phyloP scores from a whole-genome alignment of 2,113 vertebrate species.

The Australoheros scitulus region DNA sequence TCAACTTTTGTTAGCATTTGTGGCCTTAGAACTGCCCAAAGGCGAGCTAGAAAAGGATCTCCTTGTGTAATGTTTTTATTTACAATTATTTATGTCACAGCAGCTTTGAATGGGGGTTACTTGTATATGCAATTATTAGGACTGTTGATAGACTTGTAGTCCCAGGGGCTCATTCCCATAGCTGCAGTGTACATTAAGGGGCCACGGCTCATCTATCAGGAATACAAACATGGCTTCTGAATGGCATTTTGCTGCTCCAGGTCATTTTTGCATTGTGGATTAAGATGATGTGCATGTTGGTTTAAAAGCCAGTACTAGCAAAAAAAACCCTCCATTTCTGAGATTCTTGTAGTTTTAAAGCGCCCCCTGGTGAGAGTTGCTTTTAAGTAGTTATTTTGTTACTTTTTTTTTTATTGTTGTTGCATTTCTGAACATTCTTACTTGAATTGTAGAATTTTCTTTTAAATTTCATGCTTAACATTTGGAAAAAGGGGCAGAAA shows the following conservation, averaged over 20 bases:
- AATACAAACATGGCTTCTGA: constrained; percentile 30
- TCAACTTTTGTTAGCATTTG: constrained; percentile 55
- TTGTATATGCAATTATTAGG: constrained; percentile 59
- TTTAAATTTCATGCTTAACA: constrained; percentile 41
- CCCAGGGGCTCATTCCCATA: background rate
- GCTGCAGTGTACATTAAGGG: background rate
- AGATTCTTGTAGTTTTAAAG: constrained; percentile 11
- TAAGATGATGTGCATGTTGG: background rate
- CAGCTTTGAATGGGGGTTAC: constrained; percentile 41
- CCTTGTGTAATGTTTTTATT: constrained; percentile 40
- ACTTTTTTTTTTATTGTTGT: constrained; percentile 24
- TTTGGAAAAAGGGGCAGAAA: constrained; percentile 43
- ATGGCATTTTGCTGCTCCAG: background rate
- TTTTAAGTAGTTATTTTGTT: constrained; percentile 26
- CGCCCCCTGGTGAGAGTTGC: constrained; percentile 30
- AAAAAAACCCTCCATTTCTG: constrained; percentile 14
- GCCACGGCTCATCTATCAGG: constrained; percentile 18
- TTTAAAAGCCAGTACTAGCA: constrained; percentile 7
- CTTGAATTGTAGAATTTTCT: constrained; percentile 65
- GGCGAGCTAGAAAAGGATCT: constrained; percentile 45
- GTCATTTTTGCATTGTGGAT: background rate
- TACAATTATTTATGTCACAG: constrained; percentile 50
- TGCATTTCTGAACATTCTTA: constrained; percentile 58
- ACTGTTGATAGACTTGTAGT: constrained; percentile 35
- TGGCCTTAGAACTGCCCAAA: constrained; percentile 67